Base-by-base conservation (phyloP, 2,797 vertebrate species). In the Clarias laeviceps region DNA sequence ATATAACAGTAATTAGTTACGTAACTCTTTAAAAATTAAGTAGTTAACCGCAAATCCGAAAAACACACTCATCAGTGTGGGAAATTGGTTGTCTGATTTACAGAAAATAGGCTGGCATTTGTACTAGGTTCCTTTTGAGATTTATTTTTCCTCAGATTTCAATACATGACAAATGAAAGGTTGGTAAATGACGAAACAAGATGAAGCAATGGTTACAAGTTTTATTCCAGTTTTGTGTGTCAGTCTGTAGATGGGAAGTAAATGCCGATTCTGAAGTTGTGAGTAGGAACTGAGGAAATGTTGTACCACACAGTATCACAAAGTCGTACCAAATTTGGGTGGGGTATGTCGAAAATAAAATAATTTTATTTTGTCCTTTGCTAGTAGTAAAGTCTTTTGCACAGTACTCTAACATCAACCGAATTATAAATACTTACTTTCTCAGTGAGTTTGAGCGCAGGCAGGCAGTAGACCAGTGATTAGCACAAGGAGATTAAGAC, bases 171-270 rank as follows among this genome's bases (percentile, higher is more conserved):
- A n/a, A 7, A 78, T 59, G 9, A 22, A 78, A 5, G 29, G 27
- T 61, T 7, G 2, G 2, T 61, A 61, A 54, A 54, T 74, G 6
- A 54, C n/a, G 27, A 14, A 18, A 54, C 45, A 17, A 29, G 72
- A 74, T 18, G 14, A 54, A 74, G 17, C 24, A 57, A 32, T 29
- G 73, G 18, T 22, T 56, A 4, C 29, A 9, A 18, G 18, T 22
- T 57, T 77, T 12, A 27, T 29, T 77, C 54, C 54, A 34, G 57
- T 77, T 12, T 76, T 57, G n/a, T 72, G 34, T 27, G 72, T 54
- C 72, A 74, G 29, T 54, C n/a, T 57, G 27, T 56, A 76, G 56
- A 77, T 77, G 27, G 8, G 29, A 77, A 57, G 8, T 76, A 76
- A 32, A 22, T 77, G 27, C 73, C 32, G 29, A 59, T 22, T 15